These are phyloP conservation scores for Drosophila nr. fundita DNA, from an alignment of 2,888 invertebrate genomes.

Conservation along the genomic window DNA sequence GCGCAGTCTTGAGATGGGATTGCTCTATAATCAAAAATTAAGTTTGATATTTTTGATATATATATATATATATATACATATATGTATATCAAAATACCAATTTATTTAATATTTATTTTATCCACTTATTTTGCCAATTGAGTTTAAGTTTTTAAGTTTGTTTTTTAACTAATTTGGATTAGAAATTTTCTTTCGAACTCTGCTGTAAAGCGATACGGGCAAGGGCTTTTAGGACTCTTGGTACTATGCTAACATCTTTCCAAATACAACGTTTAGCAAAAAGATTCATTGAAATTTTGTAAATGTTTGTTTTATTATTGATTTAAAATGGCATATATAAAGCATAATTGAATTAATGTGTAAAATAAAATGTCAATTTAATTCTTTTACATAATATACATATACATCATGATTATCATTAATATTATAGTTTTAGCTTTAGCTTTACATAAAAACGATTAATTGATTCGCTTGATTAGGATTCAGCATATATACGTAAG, in stretches of 20 bases:
- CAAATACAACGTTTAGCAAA: not conserved
- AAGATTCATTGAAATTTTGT: not conserved
- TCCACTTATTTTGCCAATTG: not conserved
- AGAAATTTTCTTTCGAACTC: not conserved
- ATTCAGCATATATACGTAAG: slow-evolving; percentile 22
- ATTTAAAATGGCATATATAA: slow-evolving; percentile 46
- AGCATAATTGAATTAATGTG: slow-evolving; percentile 26
- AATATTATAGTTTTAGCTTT: slow-evolving; percentile 25
- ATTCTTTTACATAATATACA: slow-evolving; percentile 27
- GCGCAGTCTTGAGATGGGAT: not conserved
- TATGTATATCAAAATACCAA: not conserved
- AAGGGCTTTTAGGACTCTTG: not conserved
- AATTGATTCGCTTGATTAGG: slow-evolving; percentile 33
- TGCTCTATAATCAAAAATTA: not conserved
- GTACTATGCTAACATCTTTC: not conserved
- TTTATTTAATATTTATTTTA: too few relatives aligned
- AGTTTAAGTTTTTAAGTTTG: not conserved
- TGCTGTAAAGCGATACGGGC: too few relatives aligned
- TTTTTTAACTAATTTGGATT: not conserved
- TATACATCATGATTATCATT: slow-evolving; percentile 9
- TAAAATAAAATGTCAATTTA: slow-evolving; percentile 5
- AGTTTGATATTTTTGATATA: not conserved
- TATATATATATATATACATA: not conserved
- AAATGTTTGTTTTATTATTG: slow-evolving; percentile 20
- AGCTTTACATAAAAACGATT: slow-evolving; percentile 26